Conservation (phyloP, 2,113 vertebrate genomes). For the Pollachius pollachius region DNA sequence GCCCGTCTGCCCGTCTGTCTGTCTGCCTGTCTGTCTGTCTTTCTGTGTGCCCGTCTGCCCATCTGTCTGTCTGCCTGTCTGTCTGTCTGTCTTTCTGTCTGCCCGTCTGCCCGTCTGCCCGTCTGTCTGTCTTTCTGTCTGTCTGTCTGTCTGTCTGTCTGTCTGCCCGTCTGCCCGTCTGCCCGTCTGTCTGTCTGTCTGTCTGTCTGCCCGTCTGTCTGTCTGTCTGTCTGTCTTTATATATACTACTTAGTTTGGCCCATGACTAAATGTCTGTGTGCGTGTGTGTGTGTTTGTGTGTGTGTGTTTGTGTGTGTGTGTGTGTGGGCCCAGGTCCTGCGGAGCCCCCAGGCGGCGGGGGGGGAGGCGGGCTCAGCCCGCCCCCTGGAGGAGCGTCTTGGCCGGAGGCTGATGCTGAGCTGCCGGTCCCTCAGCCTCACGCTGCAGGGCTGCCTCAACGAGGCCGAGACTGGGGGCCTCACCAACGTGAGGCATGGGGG, state of each 20-base stretch:
- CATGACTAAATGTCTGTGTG: background rate
- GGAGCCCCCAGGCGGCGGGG: slow-evolving; percentile 78
- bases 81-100: too few species aligned
- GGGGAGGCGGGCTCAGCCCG: slow-evolving; percentile 68
- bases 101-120: too few species aligned
- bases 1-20: slow-evolving; percentile 64
- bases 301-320: background rate
- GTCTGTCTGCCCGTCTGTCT: background rate
- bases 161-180: too few species aligned
- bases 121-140: too few species aligned
- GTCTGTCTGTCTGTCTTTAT: background rate
- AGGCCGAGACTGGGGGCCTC: slow-evolving; percentile 83
- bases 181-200: background rate
- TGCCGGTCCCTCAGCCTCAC: slow-evolving; percentile 87
- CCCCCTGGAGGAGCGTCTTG: slow-evolving; percentile 89
- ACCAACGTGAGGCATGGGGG: slow-evolving; percentile 82
- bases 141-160: too few species aligned
- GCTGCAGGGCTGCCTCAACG: slow-evolving; percentile 90
- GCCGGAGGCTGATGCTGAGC: slow-evolving; percentile 85
- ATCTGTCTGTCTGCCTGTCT: too few species aligned
- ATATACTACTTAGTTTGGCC: background rate
- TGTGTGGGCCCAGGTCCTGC: slow-evolving; percentile 70
- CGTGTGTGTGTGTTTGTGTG: background rate
- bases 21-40: too few species aligned
- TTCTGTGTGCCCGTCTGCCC: too few species aligned